Evolutionary conservation across 2,797 vertebrate genomes (phyloP).

Genomic region (Tarsius wallacei): DNA sequence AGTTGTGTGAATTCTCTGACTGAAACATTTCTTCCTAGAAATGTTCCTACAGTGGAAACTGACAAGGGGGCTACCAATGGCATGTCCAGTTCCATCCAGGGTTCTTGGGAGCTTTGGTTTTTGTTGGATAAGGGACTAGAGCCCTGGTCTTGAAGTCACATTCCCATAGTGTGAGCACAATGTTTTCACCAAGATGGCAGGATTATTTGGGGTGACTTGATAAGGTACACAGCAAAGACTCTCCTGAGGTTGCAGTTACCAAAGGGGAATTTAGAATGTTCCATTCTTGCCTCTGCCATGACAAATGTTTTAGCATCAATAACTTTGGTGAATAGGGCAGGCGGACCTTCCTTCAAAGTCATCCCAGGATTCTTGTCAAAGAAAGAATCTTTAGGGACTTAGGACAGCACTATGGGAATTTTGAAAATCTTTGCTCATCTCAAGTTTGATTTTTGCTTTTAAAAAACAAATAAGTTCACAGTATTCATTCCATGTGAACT

Average conservation of each 20-base stretch:
- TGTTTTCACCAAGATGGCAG: fast-evolving
- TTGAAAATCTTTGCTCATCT: neutral
- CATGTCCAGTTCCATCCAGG: fast-evolving
- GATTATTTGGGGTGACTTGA: neutral
- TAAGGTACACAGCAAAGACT: too few species aligned
- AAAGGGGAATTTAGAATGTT: neutral
- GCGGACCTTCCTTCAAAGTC: neutral
- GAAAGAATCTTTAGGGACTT: neutral
- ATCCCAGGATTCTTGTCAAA: neutral
- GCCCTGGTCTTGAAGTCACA: too few species aligned
- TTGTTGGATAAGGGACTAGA: too few species aligned
- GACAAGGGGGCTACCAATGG: fast-evolving
- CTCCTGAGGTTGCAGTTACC: neutral
- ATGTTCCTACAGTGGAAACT: fast-evolving
- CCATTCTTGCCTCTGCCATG: neutral
- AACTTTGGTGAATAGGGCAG: neutral
- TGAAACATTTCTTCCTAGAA: neutral
- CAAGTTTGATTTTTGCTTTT: neutral
- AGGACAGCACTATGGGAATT: neutral
- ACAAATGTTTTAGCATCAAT: neutral
- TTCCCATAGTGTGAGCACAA: neutral
- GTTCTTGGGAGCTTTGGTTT: fast-evolving
- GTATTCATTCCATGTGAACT: too few species aligned
- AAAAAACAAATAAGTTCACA: neutral
- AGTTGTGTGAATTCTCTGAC: neutral